Evolutionary conservation across 1,140 invertebrate species (phyloP), one percentile per base, ranked within the genome.

Genomic region (Micrasema longulum): DNA sequence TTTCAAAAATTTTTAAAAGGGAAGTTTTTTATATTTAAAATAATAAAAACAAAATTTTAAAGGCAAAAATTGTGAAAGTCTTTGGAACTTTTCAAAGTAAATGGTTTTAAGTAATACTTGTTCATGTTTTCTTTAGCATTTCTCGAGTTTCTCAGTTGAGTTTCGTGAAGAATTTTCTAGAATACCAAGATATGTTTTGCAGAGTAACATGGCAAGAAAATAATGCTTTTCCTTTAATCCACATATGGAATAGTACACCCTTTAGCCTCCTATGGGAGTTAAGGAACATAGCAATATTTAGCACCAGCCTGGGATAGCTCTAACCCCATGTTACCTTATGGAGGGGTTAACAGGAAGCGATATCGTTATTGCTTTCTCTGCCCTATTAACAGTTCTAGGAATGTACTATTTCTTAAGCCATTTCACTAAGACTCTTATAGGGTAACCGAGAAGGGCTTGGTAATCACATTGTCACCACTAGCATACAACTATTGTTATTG

Each of bases 231-330:
- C 35, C 47, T 69, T 57, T 69, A 69, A 69, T 69, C 66, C 66
- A 60, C 52, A 57, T 16, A 69, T 60, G 26, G 20, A 48, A 53
- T 36, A n/a, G 14, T 26, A 38, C 67, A 75, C 66, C 73, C 73
- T 72, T 75, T 75, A 69, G 26, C 60, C 18, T 72, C 73, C 73
- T 60, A 2, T 10, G 70, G 70, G 73, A 75, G 31, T 43, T 41
- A 71, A 71, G 69, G 43, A 75, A 69, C 73, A 71, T 18, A 57
- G 65, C 73, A 66, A 75, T 75, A 72, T 75, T 75, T 75, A 75
- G 73, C 73, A 75, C 73, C 70, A 47, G 48, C 45, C 18, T 35
- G 73, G 69, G 73, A 74, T 67, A 60, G 14, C 41, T 41, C 64
- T 38, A 36, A 53, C 63, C 31, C 63, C 31, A 22, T n/a, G n/a